These are phyloP conservation scores for Trichacis sp. DNA, from an alignment of 2,888 invertebrate genomes.

Conservation along the genomic window DNA sequence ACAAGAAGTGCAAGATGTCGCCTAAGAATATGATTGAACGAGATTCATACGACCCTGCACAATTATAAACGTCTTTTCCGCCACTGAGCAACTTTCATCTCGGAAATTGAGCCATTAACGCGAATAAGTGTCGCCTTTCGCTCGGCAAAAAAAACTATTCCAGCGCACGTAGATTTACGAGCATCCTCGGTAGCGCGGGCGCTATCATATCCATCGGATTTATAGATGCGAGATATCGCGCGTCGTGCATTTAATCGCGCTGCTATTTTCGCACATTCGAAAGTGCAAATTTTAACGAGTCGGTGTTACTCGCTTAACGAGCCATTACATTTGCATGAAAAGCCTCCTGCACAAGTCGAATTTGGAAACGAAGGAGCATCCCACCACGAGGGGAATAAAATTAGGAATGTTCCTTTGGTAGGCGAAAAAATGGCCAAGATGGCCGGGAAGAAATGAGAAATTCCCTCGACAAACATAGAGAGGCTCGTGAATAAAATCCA, in stretches of 20 bases:
- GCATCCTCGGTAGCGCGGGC: not conserved
- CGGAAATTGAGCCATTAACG: not conserved
- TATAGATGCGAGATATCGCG: conserved; percentile 8
- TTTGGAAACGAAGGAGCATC: not conserved
- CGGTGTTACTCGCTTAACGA: conserved; percentile 20
- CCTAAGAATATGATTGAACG: not conserved
- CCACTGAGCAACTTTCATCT: not conserved
- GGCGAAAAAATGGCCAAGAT: not conserved
- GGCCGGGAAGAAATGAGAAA: conserved; percentile 10
- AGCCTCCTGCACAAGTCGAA: conserved; percentile 6
- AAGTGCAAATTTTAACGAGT: conserved; percentile 36
- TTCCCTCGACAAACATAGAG: conserved; percentile 1
- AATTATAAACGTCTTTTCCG: not conserved
- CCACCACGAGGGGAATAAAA: too few relatives aligned
- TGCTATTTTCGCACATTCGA: conserved; percentile 18
- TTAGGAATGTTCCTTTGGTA: not conserved
- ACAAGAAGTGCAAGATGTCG: not conserved
- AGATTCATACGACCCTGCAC: not conserved
- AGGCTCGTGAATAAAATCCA: conserved; percentile 9
- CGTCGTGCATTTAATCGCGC: not conserved
- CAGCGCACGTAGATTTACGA: not conserved
- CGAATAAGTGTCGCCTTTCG: not conserved
- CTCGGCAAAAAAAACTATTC: not conserved
- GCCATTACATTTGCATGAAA: conserved; percentile 32
- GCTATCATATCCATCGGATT: conserved; percentile 18